Conservation (phyloP, 1,140 invertebrate species). For the Atopsyche davidsoni region DNA sequence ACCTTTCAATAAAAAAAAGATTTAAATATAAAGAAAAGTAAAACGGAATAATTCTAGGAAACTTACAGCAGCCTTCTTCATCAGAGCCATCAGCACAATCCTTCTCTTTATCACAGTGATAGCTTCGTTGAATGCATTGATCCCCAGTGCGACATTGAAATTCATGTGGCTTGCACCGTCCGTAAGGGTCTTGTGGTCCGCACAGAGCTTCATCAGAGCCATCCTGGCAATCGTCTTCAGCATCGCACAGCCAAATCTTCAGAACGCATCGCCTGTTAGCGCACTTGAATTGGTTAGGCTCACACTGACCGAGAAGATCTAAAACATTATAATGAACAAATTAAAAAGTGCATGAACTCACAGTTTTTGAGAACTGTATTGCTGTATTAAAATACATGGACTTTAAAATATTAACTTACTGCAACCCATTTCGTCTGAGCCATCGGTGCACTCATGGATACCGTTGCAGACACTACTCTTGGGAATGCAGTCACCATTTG, state of each 20-base stretch:
- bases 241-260: conserved; percentile 87
- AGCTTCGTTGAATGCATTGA: conserved; percentile 90
- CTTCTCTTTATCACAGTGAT: conserved; percentile 84
- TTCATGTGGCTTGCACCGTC: conserved; percentile 72
- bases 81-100: conserved; percentile 88
- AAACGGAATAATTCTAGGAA: conserved; percentile 12
- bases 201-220: conserved; percentile 75
- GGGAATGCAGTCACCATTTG: conserved; percentile 85
- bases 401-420: conserved; percentile 51
- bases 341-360: neutral
- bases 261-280: conserved; percentile 81
- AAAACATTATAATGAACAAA: conserved; percentile 9
- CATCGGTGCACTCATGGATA: conserved; percentile 73
- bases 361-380: neutral
- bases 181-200: conserved; percentile 50
- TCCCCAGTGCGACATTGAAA: conserved; percentile 69
- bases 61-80: conserved; percentile 87
- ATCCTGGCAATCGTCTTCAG: conserved; percentile 89
- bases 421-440: conserved; percentile 85
- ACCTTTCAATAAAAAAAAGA: too few relatives aligned
- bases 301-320: conserved; percentile 61
- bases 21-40: too few relatives aligned
- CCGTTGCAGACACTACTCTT: conserved; percentile 78
- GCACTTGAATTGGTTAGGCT: conserved; percentile 91
- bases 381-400: neutral